Base-by-base conservation (phyloP, 2,113 vertebrate species). In the Solea senegalensis region DNA sequence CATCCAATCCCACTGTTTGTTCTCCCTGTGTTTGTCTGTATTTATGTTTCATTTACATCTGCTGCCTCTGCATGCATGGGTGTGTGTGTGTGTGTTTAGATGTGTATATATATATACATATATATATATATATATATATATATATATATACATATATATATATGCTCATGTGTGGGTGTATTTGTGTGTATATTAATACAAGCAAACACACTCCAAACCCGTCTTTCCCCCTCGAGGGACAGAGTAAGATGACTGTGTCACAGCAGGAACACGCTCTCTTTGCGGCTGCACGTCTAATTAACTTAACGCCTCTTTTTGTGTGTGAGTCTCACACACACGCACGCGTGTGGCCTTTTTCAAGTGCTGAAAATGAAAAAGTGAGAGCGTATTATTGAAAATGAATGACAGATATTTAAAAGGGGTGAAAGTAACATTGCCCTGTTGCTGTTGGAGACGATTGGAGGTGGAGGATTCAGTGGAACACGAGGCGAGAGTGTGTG, bases 271-370 rank as follows among this genome's bases (percentile, higher is more conserved):
- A 84, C 56, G 50, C 76, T 83, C 83, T 70, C 70, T 78, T 86
- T 80, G 82, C 80, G 76, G 74, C 84, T 88, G 88, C 81, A 48
- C 85, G 86, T 88, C 90, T 88, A 87, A 93, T 93, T 92, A 88
- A 85, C 82, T 89, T 74, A 80, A 85, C 64, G 82, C 75, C 82
- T 91, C 80, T 86, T 89, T 71, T 63, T 80, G 67, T 72, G 62
- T 83, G 74, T 51, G 21, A 21, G 21, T 21, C 21, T 21, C 21
- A 21, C 21, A 21, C 44, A 11, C 5, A 12, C 10, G 13, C 4
- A 51, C 49, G 60, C 72, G 65, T 67, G 80, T 68, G 67, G 34
- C 34, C 34, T 34, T 34, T 34, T 34, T 34, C 34, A 1, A 34
- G 34, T 34, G 34, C 34, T 34, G 34, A 34, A 34, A 34, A 34